Evolutionary conservation across 1,140 invertebrate genomes (phyloP), one percentile per base, ranked within the genome.

Genomic region (Popillia japonica): DNA sequence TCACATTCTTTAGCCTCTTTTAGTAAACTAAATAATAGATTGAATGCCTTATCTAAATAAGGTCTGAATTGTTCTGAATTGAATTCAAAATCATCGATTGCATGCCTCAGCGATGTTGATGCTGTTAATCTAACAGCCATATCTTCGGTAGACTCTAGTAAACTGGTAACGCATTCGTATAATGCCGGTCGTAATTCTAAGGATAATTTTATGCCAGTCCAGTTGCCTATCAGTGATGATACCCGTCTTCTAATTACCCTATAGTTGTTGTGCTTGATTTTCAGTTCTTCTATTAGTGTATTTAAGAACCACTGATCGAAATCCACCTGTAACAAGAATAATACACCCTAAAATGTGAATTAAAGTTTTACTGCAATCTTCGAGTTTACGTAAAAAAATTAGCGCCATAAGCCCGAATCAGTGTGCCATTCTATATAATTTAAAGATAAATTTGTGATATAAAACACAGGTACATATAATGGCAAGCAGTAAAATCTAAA

Each of bases 261-360:
- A 82, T 96, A 98, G 86, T 97, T 96, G 79, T 92, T 91, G 81
- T 94, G 92, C 85, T 93, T 93, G 8, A 95, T 90, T 85, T 93
- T 92, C 42, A 98, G 85, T 88, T 99, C 97, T 82, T 92, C 90
- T 64, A 94, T 90, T 77, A 99, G 86, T 74, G 94, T 93, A 40
- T 91, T 93, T n/a, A 91, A 92, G 83, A 98, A 96, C 96, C 96
- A 98, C 77, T 94, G 90, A 86, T 98, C 96, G 88, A 98, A 98
- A 87, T 98, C 94, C 17, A 96, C 90, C 91, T 94, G 84, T 61
- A 80, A 78, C 55, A 22, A 20, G 64, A 59, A 48, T 74, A 72
- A n/a, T n/a, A n/a, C n/a, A n/a, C n/a, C n/a, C n/a, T n/a, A n/a
- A n/a, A n/a, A n/a, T n/a, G n/a, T n/a, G n/a, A n/a, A n/a, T n/a